Conservation (phyloP, 2,797 vertebrate species). For the Lepidocolaptes lacrymiger region DNA sequence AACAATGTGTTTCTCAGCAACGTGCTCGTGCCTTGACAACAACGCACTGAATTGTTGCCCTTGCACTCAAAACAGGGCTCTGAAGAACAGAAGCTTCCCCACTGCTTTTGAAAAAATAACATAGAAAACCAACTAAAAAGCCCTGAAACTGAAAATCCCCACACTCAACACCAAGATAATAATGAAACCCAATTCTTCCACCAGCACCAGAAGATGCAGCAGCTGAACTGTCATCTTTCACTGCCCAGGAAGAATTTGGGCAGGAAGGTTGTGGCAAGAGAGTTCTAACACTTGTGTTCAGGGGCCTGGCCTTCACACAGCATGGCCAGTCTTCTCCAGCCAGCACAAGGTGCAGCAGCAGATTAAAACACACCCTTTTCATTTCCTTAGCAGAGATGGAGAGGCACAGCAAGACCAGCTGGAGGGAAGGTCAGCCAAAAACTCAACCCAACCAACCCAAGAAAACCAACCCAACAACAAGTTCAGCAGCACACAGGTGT, state of each 20-base stretch:
- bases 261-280: background rate
- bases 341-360: background rate
- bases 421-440: background rate
- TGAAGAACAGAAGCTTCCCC: background rate
- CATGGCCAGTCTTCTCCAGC: background rate
- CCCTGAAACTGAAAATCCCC: rapidly evolving
- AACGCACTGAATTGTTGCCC: background rate
- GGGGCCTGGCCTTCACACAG: background rate
- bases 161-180: background rate
- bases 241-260: background rate
- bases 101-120: background rate
- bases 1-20: background rate
- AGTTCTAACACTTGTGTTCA: background rate
- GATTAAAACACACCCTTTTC: background rate
- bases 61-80: background rate
- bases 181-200: background rate
- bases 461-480: no score
- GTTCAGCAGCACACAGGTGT: background rate
- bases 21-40: background rate
- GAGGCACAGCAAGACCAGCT: background rate
- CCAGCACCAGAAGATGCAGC: background rate
- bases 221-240: background rate
- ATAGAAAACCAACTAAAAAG: background rate
- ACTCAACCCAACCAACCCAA: background rate
- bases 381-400: background rate